phyloP scores from a whole-genome alignment of 2,888 invertebrate species.

The Myopa testacea region DNA sequence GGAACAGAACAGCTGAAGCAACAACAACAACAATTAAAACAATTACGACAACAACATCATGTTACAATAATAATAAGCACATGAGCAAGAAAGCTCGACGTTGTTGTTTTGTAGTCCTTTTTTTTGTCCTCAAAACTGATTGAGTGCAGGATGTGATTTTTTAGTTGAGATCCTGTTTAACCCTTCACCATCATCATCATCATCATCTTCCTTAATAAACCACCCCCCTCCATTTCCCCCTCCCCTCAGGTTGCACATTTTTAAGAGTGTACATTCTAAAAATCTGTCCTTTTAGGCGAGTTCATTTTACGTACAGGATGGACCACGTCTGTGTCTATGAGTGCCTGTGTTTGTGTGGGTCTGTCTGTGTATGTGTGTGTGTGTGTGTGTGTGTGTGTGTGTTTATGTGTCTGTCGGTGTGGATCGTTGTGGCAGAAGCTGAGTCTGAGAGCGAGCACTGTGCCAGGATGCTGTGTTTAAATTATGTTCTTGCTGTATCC shows the following conservation, averaged over 20 bases:
- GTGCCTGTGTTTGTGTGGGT: not conserved
- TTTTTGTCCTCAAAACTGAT: conserved; percentile 52
- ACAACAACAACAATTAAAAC: conserved; percentile 11
- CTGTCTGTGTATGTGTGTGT: conserved; percentile 18
- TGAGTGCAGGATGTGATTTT: conserved; percentile 54
- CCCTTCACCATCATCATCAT: not conserved
- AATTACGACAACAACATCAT: conserved; percentile 13
- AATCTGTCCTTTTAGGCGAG: not conserved
- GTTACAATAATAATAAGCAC: not conserved
- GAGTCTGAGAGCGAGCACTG: not conserved
- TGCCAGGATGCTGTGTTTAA: conserved; percentile 58
- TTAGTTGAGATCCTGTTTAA: not conserved
- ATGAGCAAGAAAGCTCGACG: not conserved
- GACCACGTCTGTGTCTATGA: not conserved
- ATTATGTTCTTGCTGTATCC: conserved; percentile 59
- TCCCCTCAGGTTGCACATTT: not conserved
- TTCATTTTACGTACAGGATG: too few species aligned
- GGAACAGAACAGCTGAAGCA: conserved; percentile 25
- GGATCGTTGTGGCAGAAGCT: not conserved
- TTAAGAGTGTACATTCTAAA: not conserved
- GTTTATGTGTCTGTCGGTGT: not conserved
- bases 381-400: not conserved
- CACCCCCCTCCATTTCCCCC: not conserved
- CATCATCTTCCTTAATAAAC: not conserved
- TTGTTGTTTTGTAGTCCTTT: conserved; percentile 20